Conservation (phyloP, 2,113 vertebrate species). For the Myotis brandtii region DNA sequence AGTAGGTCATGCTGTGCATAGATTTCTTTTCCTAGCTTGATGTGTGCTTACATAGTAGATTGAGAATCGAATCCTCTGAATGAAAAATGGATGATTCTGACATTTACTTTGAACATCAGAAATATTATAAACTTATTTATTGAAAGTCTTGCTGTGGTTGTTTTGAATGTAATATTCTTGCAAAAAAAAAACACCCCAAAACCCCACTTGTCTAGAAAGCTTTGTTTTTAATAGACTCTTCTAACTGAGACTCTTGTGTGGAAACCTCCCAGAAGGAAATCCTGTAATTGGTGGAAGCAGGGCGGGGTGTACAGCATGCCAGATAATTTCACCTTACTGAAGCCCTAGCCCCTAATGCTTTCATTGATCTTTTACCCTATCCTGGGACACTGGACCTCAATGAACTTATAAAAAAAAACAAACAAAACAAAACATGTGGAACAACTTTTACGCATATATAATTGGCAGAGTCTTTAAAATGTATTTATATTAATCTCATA, state of each 20-base stretch:
- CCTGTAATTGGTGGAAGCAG: conserved; percentile 30
- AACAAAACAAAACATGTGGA: background rate
- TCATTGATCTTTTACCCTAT: background rate
- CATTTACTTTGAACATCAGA: conserved; percentile 15
- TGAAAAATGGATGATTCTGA: conserved; percentile 50
- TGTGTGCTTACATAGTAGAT: conserved; percentile 62
- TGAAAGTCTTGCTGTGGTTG: conserved; percentile 11
- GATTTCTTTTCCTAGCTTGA: conserved; percentile 62
- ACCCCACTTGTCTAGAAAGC: background rate
- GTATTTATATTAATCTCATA: background rate
- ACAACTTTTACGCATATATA: background rate
- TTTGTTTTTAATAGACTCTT: conserved; percentile 67
- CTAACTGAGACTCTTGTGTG: conserved; percentile 59
- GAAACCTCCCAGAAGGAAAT: conserved; percentile 57
- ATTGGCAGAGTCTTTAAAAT: conserved; percentile 32
- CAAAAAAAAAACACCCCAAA: conserved; percentile 2
- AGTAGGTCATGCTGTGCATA: conserved; percentile 77
- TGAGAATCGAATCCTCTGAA: conserved; percentile 61
- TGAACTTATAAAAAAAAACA: conserved; percentile 10
- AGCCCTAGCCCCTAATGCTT: background rate
- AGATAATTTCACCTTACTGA: background rate
- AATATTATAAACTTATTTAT: conserved; percentile 29
- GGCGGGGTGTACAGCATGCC: background rate
- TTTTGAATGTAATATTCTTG: conserved; percentile 62
- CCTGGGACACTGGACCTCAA: background rate